Evolutionary conservation across 1,140 invertebrate genomes (phyloP), one percentile per base, ranked within the genome.

Genomic region (Diachasma alloeum): DNA sequence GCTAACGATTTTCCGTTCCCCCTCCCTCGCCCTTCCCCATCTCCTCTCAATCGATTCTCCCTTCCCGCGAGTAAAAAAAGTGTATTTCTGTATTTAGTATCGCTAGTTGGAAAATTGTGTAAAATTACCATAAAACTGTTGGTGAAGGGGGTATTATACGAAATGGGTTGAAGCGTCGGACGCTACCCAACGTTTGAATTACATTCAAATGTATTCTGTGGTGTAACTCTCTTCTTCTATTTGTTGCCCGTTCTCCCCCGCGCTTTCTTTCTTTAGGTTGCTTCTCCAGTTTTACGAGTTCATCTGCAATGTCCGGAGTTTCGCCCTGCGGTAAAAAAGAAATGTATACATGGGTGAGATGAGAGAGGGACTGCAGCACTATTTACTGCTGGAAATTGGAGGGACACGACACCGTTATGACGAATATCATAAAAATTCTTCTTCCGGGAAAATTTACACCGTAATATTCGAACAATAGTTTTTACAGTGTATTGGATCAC

Each of bases 141-240:
- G 22, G 53, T 19, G 6, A 59, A 22, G 59, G 24, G 19, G 13
- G 59, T 63, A 63, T 63, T 63, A 1, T 31, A 48, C 42, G 73
- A 68, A 74, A 74, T 67, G 42, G 59, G 39, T 26, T 63, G 22
- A 48, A 68, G 73, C 42, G 22, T 77, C 72, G 69, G 31, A 72
- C 46, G 39, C 48, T 37, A 56, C 24, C 59, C 31, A 39, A 24
- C 22, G 53, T 66, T 70, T 75, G 78, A 83, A 81, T 79, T 80
- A 77, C 72, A 84, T 83, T 84, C 72, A 81, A 84, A 84, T 82
- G 77, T 84, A 81, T 83, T 82, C 77, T 13, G 39, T 44, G 19
- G 48, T 72, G 59, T 68, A 67, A 36, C 24, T 78, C 67, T 78
- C 77, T 79, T 17, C 6, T 31, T 75, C 48, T 74, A 70, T 72